Base-by-base conservation (phyloP, 2,888 invertebrate genomes). In the Andricus curvator region DNA sequence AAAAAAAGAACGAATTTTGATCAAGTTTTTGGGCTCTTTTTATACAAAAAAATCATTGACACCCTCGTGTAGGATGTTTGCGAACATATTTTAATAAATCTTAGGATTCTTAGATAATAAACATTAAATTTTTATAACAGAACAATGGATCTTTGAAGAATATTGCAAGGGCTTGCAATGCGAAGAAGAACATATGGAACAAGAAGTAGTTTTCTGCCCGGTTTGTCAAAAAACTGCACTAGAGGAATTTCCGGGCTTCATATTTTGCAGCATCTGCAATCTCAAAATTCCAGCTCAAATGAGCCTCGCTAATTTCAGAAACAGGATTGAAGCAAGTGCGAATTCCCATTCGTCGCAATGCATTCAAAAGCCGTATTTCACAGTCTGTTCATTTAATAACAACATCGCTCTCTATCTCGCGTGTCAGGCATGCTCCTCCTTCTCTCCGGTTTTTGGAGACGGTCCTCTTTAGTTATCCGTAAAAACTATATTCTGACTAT, bases 181-280 rank as follows among this genome's bases (percentile, higher is more conserved):
- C 22, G 92, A 93, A 80, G 87, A 90, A 68, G 91, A 91, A 62
- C 88, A 89, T 44, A 85, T 88, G 68, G 41, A 87, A 13, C 84
- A 85, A 9, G 85, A 87, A 29, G 82, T 88, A 67, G 90, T 93
- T 1, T 86, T 93, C 60, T 93, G 93, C 84, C 93, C 93, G 2
- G 84, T 93, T 13, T 93, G 93, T 79, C 89, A 92, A 82, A 91
- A 86, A 83, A 84, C 84, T 51, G 77, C 84, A 60, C 83, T 93
- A 17, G 77, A 29, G 5, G 85, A 89, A 56, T 77, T 82, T 29
- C 70, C 64, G 13, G 85, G 85, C 29, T 83, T 78, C 22, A 86
- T 92, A 65, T 70, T 76, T 37, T 93, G 93, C 79, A 78, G 80
- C 15, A 66, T 68, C 11, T 93, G 93, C 77, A 84, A 87, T 51